phyloP scores from a whole-genome alignment of 2,797 vertebrate genomes.

The Mormyrops attenuatus region DNA sequence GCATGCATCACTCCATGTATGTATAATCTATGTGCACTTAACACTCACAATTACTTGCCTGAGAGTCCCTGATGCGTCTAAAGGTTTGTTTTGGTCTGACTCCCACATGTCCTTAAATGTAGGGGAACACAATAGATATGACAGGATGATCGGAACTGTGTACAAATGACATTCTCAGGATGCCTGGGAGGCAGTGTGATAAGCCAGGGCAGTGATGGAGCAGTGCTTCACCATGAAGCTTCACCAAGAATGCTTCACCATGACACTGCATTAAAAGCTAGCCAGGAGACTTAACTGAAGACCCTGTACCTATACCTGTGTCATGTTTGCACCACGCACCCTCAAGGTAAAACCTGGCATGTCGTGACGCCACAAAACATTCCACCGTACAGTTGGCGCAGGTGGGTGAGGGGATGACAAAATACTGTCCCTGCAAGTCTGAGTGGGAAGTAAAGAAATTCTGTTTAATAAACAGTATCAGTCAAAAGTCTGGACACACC shows the following conservation, averaged over 20 bases:
- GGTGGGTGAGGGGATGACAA: not conserved
- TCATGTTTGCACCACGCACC: not conserved
- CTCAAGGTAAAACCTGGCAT: not conserved
- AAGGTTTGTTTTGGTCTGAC: not conserved
- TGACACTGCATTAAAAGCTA: not conserved
- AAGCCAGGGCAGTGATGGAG: not conserved
- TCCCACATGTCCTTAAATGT: not conserved
- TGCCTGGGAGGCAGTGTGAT: slow-evolving; percentile 1
- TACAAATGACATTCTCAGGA: not conserved
- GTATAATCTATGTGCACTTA: not conserved
- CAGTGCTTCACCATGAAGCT: not conserved
- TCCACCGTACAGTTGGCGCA: not conserved
- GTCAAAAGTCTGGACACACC: not conserved
- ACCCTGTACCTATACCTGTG: not conserved
- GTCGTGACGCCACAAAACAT: not conserved
- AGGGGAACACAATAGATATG: not conserved
- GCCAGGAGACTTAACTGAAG: not conserved
- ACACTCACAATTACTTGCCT: not conserved
- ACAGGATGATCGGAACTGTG: not conserved
- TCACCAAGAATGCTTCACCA: not conserved
- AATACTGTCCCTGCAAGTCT: not conserved
- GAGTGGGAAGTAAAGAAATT: not conserved
- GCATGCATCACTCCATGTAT: not conserved
- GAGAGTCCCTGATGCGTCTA: not conserved
- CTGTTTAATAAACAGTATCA: not conserved